Percentiles rank a stretch among this genome's conserved stretches.
phyloP scores from a whole-genome alignment of 2,888 invertebrate species.

The Mayetiola destructor region DNA sequence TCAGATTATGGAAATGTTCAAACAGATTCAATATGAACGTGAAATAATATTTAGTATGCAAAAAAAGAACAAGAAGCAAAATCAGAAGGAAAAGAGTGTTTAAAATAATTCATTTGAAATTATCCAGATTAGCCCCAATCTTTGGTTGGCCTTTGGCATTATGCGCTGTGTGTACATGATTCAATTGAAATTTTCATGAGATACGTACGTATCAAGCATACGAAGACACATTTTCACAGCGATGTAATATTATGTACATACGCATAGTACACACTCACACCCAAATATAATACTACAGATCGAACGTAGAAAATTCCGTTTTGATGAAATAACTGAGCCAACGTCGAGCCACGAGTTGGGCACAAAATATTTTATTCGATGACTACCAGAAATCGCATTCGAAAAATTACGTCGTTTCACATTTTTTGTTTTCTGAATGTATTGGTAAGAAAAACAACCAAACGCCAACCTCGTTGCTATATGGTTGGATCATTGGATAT shows the following conservation, averaged over 20 bases:
- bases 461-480: no score
- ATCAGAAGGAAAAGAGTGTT: no score
- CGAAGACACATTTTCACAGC: neutral
- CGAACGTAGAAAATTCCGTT: no score
- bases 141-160: neutral
- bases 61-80: no score
- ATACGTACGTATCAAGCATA: neutral
- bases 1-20: neutral
- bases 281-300: neutral
- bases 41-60: neutral
- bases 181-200: neutral
- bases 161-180: neutral
- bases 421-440: no score
- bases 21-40: neutral
- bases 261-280: neutral
- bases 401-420: conserved; percentile 5
- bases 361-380: no score
- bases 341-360: no score
- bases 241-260: neutral
- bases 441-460: no score
- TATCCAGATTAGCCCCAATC: neutral
- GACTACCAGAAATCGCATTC: neutral
- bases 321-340: no score
- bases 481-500: no score
- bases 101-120: no score